Conservation (phyloP, 2,113 vertebrate genomes). For the Etia nguti region DNA sequence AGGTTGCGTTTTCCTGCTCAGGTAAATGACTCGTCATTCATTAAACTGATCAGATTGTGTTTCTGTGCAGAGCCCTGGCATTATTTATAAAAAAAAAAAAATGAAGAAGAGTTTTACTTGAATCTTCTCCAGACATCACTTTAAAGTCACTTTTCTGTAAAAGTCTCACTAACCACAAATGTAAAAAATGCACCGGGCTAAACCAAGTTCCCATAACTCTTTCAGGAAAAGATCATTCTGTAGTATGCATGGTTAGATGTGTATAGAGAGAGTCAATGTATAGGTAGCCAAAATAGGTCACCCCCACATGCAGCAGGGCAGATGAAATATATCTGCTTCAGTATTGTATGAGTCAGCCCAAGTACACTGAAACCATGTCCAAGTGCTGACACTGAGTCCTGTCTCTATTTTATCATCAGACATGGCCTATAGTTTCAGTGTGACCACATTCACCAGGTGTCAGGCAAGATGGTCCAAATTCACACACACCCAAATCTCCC, state of each 20-base stretch:
- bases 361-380: background rate
- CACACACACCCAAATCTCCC: background rate
- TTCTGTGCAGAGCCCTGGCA: background rate
- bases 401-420: background rate
- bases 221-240: background rate
- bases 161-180: background rate
- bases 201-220: background rate
- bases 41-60: constrained; percentile 2
- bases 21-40: background rate
- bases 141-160: background rate
- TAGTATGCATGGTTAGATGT: background rate
- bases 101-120: background rate
- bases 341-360: background rate
- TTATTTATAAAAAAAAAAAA: background rate
- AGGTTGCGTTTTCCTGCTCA: constrained; percentile 15
- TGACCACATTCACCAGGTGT: background rate
- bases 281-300: background rate
- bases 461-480: background rate
- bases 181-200: background rate
- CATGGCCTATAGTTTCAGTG: background rate
- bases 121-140: background rate
- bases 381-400: background rate
- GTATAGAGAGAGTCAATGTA: background rate
- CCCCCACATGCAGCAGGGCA: background rate
- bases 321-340: background rate